phyloP scores from a whole-genome alignment of 2,797 vertebrate species.

The Coreius guichenoti region DNA sequence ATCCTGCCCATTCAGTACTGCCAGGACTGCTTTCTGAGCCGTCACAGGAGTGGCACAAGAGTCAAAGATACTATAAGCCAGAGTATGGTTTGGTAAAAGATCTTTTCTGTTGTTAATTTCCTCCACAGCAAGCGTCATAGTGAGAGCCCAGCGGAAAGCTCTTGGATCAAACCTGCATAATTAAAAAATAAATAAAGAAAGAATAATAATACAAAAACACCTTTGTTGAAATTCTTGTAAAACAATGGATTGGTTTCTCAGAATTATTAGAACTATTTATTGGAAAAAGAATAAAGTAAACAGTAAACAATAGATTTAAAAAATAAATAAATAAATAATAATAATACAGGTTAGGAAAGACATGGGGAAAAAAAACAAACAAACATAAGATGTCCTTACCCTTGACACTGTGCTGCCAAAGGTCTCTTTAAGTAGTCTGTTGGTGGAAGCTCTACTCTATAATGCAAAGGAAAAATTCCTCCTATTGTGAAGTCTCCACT shows the following conservation, averaged over 20 bases:
- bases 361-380: neutral
- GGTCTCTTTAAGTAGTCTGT: conserved; percentile 59
- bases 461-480: conserved; percentile 68
- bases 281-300: neutral
- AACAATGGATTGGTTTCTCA: neutral
- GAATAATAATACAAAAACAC: neutral
- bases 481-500: conserved; percentile 65
- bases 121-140: conserved; percentile 65
- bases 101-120: conserved; percentile 64
- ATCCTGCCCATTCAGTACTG: conserved; percentile 61
- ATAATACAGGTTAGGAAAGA: neutral
- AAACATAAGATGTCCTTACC: conserved; percentile 51
- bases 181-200: neutral
- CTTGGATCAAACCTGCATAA: conserved; percentile 65
- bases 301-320: neutral
- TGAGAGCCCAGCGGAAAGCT: conserved; percentile 64
- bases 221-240: neutral
- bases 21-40: conserved; percentile 62
- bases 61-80: conserved; percentile 68
- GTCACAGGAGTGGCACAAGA: conserved; percentile 66
- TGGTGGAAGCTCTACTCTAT: conserved; percentile 60
- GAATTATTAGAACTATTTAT: neutral
- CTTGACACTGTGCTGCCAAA: conserved; percentile 58
- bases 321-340: too few species aligned
- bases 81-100: conserved; percentile 62